Evolutionary conservation across 1,140 invertebrate species (phyloP).

Genomic region (Drosophila aff.): DNA sequence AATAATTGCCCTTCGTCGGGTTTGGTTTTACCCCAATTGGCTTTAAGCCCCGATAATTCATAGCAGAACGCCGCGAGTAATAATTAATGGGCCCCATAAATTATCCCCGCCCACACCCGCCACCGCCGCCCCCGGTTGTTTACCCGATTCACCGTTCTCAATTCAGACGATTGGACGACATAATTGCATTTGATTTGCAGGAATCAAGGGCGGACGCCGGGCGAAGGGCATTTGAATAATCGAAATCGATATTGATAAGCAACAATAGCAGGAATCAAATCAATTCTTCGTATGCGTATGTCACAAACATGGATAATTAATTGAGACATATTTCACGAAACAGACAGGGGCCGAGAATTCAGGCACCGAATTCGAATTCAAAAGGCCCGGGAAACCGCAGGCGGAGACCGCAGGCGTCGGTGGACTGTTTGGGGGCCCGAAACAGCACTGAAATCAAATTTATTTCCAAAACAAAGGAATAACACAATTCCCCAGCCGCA

Average conservation of each 20-base stretch:
- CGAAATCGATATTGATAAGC: constrained; percentile 53
- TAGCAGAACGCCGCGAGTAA: constrained; percentile 31
- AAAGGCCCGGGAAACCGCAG: constrained; percentile 15
- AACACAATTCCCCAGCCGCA: constrained; percentile 47
- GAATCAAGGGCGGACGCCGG: constrained; percentile 2
- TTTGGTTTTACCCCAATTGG: constrained; percentile 22
- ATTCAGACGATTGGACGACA: constrained; percentile 29
- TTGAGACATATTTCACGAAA: constrained; percentile 70
- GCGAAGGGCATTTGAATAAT: constrained; percentile 47
- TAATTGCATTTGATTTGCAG: constrained; percentile 53
- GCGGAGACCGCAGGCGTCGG: constrained; percentile 10
- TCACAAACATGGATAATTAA: constrained; percentile 70
- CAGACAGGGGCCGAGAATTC: constrained; percentile 6
- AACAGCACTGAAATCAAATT: constrained; percentile 63
- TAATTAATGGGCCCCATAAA: constrained; percentile 61
- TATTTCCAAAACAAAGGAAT: constrained; percentile 57
- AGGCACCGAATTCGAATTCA: constrained; percentile 28
- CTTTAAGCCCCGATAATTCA: constrained; percentile 35
- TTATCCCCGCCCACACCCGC: constrained; percentile 13
- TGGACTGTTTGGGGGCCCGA: constrained; percentile 43
- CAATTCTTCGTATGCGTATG: constrained; percentile 47
- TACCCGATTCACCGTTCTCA: constrained; percentile 29
- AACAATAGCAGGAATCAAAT: constrained; percentile 49
- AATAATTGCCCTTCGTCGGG: not conserved
- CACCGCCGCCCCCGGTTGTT: constrained; percentile 1